Base-by-base conservation (phyloP, 2,113 vertebrate genomes). In the Caranx melampygus region DNA sequence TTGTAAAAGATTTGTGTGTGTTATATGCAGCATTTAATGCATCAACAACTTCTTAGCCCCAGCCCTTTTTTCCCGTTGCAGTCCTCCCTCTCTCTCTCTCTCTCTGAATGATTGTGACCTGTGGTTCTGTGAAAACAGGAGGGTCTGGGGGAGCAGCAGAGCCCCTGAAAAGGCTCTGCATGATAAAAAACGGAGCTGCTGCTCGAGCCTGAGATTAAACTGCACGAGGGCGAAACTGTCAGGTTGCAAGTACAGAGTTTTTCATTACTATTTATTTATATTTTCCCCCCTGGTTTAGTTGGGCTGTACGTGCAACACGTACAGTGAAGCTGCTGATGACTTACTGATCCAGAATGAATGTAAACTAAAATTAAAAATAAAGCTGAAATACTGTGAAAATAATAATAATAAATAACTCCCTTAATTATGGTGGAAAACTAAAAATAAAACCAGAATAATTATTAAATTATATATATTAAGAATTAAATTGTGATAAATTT, bases 101-200 rank as follows among this genome's bases (percentile, higher is more conserved):
- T 63, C 1, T 55, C 11, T 59, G 45, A 20, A 26, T 64, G n/a
- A 1, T 15, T 54, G 54, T 67, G 75, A 75, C 40, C 20, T 34
- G 62, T 61, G 55, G 11, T 55, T 77, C 49, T 68, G 54, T 45
- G 58, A 58, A 62, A 66, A 49, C 35, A 60, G 68, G 57, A 59
- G 59, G 64, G 64, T 49, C n/a, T 37, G 20, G 0, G 40, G 52
- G 78, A 63, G 47, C 59, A 60, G 61, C 47, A 57, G 67, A 76
- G n/a, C 67, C 45, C 59, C 49, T 33, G 26, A 79, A 64, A 81
- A 34, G 15, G 34, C 47, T 70, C 64, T 61, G 75, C 37, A n/a
- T 69, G 60, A 84, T 35, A 49, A 65, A 73, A 67, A 73, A 67
- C 15, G 54, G 20, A 31, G 4, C 16, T 52, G 63, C n/a, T 10